phyloP scores from a whole-genome alignment of 2,888 invertebrate genomes.

The Tachina lurida region DNA sequence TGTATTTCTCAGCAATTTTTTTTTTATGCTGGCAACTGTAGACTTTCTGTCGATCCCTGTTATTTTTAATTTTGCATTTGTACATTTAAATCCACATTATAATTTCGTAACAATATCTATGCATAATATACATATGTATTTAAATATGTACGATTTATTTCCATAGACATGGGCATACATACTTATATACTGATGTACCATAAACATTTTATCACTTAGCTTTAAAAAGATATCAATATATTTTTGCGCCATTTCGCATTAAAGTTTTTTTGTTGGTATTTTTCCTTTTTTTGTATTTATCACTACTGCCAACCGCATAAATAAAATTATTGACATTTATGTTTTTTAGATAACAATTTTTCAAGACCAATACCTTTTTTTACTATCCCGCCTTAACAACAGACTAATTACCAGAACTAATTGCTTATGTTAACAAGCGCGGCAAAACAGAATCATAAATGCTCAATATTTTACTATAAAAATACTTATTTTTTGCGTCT shows the following conservation, averaged over 20 bases:
- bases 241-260: background rate
- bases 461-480: background rate
- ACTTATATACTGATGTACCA: too few relatives aligned
- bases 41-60: too few relatives aligned
- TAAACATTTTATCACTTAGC: background rate
- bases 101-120: too few relatives aligned
- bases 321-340: slow-evolving; percentile 6
- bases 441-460: background rate
- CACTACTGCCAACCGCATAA: background rate
- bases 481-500: background rate
- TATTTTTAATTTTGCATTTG: too few relatives aligned
- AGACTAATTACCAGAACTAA: background rate
- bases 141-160: too few relatives aligned
- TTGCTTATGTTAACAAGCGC: slow-evolving; percentile 7
- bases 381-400: background rate
- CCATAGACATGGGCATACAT: too few relatives aligned
- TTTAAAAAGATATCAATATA: background rate
- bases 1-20: too few relatives aligned
- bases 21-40: too few relatives aligned
- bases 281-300: background rate
- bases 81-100: too few relatives aligned
- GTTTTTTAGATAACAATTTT: slow-evolving; percentile 5
- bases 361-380: background rate
- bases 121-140: too few relatives aligned
- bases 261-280: background rate